Evolutionary conservation across 2,888 invertebrate species (phyloP), one percentile per base, ranked within the genome.

Genomic region (Chloroclystis v-ata): DNA sequence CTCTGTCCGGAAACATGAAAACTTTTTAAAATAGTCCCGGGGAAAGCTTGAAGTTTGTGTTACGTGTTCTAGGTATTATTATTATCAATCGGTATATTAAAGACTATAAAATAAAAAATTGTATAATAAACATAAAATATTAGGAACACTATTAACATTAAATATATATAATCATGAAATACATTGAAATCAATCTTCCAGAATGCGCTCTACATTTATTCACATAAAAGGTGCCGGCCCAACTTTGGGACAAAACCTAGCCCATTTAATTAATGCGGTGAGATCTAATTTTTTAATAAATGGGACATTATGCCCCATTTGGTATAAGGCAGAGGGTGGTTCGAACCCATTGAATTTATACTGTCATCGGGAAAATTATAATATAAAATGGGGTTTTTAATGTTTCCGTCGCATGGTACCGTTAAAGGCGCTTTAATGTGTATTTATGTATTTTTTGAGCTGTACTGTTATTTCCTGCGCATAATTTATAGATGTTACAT

Each of bases 281-380:
- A 66, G 71, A 75, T 77, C 82, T 83, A 86, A 84, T 86, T 87
- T 83, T 81, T 79, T 83, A 83, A 75, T 83, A 84, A 85, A 84
- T 85, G 75, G 80, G 72, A 73, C 75, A 78, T 85, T 82, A 82
- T 78, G 69, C 67, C 70, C 71, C 76, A 73, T 75, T 75, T 65
- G 67, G 72, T 63, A 63, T 61, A 67, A 59, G 61, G 52, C 35
- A 52, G 54, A 60, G 80, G 80, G 82, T 75, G 69, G 69, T 77
- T 57, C 73, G 72, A 75, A 79, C 80, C 70, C 73, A 71, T 79
- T 84, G 82, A 83, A 85, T 84, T 79, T 79, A 73, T 79, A 82
- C 75, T 77, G 71, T 72, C 77, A 72, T 73, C 73, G 70, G 68
- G 54, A 63, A 67, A 67, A 68, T 75, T 78, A 78, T 71, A 82